phyloP scores from a whole-genome alignment of 2,113 vertebrate genomes.

The Cyanoliseus patagonus region DNA sequence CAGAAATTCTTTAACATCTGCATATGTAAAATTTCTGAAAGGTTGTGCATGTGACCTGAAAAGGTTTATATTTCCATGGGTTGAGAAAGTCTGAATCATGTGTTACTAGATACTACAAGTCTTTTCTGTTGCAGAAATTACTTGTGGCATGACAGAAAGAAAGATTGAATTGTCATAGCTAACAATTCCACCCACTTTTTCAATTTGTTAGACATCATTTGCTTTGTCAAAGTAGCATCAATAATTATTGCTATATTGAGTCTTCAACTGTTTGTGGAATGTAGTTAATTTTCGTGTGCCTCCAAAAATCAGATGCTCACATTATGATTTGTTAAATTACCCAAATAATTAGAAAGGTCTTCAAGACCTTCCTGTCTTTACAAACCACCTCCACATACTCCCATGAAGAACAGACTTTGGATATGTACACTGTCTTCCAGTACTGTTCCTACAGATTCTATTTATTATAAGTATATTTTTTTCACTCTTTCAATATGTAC shows the following conservation, averaged over 20 bases:
- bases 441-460: not conserved
- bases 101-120: not conserved
- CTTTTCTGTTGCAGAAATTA: not conserved
- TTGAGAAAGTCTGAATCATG: not conserved
- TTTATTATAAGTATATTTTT: not conserved
- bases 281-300: not conserved
- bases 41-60: not conserved
- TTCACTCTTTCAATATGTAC: not conserved
- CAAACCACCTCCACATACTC: not conserved
- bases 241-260: not conserved
- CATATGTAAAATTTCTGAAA: fast-evolving
- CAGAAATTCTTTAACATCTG: not conserved
- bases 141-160: not conserved
- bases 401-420: not conserved
- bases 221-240: not conserved
- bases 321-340: not conserved
- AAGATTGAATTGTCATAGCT: not conserved
- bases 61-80: not conserved
- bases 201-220: not conserved
- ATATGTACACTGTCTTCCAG: not conserved
- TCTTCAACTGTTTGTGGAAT: not conserved
- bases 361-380: not conserved
- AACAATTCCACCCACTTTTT: not conserved
- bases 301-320: not conserved
- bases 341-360: not conserved